phyloP scores from a whole-genome alignment of 2,113 vertebrate genomes.

The Prionailurus viverrinus region DNA sequence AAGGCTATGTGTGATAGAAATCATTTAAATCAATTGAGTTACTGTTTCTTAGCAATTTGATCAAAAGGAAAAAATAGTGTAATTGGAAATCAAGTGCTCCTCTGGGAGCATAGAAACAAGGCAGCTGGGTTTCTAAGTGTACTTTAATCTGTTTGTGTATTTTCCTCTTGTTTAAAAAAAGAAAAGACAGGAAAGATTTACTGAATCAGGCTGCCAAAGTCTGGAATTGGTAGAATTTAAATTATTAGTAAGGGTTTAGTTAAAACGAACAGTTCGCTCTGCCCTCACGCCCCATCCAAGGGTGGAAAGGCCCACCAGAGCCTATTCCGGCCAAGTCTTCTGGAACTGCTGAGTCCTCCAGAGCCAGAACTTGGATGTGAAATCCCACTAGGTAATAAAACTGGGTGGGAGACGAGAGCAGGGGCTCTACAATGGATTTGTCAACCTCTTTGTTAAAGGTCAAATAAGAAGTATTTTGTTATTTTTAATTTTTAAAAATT shows the following conservation, averaged over 20 bases:
- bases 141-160: slow-evolving; percentile 82
- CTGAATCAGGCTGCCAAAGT: background rate
- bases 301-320: background rate
- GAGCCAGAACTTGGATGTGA: background rate
- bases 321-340: background rate
- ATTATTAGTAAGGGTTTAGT: background rate
- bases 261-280: background rate
- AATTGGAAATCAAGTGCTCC: slow-evolving; percentile 87
- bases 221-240: slow-evolving; percentile 61
- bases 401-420: background rate
- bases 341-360: background rate
- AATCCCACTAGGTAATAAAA: background rate
- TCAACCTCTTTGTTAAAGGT: background rate
- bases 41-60: slow-evolving; percentile 89
- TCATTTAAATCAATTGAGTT: slow-evolving; percentile 89
- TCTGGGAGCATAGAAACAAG: slow-evolving; percentile 85
- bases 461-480: background rate
- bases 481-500: too few relatives aligned
- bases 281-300: background rate
- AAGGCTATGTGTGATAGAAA: slow-evolving; percentile 81
- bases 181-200: background rate
- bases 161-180: background rate
- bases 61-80: slow-evolving; percentile 87
- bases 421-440: background rate
- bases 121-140: slow-evolving; percentile 85